Percentiles rank a stretch among this genome's conserved stretches.
phyloP scores from a whole-genome alignment of 2,888 invertebrate genomes.

The Erebia ligea region DNA sequence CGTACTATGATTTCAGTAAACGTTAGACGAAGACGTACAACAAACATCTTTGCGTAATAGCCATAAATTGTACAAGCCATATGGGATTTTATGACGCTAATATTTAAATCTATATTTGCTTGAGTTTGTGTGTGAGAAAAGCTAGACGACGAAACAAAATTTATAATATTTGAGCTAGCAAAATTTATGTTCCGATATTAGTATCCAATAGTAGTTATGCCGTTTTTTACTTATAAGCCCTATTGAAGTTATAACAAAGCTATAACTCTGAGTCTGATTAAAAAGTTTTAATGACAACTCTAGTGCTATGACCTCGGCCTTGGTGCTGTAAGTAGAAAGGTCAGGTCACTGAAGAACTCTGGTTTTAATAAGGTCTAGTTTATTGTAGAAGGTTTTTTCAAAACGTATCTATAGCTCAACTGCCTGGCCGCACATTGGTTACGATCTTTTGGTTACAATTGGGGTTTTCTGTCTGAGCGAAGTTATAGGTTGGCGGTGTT shows the following conservation, averaged over 20 bases:
- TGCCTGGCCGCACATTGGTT: too few species aligned
- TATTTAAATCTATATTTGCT: neutral
- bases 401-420: too few species aligned
- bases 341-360: neutral
- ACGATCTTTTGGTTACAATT: too few species aligned
- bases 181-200: slow-evolving; percentile 6
- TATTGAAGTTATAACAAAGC: neutral
- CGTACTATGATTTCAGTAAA: neutral
- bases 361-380: neutral
- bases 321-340: neutral
- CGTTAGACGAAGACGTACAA: neutral
- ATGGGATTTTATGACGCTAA: neutral
- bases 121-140: neutral
- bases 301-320: neutral
- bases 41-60: slow-evolving; percentile 7
- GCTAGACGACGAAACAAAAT: slow-evolving; percentile 1
- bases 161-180: neutral
- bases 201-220: neutral
- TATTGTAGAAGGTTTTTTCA: neutral
- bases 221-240: neutral
- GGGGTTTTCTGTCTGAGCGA: too few species aligned
- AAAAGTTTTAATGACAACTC: slow-evolving; percentile 13
- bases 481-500: too few species aligned
- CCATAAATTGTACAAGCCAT: neutral
- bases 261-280: neutral